Base-by-base conservation (phyloP, 2,797 vertebrate species). In the Helostoma temminkii region DNA sequence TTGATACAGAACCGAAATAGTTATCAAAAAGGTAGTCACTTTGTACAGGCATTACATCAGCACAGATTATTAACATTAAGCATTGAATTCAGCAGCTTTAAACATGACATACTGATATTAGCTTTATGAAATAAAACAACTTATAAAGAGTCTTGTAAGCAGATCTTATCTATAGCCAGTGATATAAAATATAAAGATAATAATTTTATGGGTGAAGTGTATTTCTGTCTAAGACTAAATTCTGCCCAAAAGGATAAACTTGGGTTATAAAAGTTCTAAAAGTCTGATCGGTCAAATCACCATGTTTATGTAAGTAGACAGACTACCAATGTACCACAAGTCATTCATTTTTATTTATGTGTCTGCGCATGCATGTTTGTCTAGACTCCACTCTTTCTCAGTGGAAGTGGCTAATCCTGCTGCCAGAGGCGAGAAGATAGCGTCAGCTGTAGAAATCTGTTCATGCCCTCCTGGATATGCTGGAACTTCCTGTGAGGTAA, bases 401-500 rank as follows among this genome's bases (percentile, higher is more conserved):
- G 84, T 93, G 91, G 82, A 90, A 75, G 78, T 85, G 41, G 87
- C 88, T 30, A 58, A 78, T 77, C 85, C 86, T 11, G 58, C 74
- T 36, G 83, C 83, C 78, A 82, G 30, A 47, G 90, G 58, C 83
- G 90, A 89, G 55, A 86, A 66, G 19, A 47, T 64, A 30, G 96
- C 97, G 1, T 70, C 87, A 22, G 91, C 94, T 55, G 96, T 99
- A 56, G 98, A 98, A 83, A 64, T 95, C 42, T 99, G 98, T 71
- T 93, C 93, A 6, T 99, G 98, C 85, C 96, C 98, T 54, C 82
- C 87, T 2, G 96, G 96, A 39, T 98, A 96, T 43, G 90, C 70
- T 55, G 97, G 98, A 39, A 95, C 95, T 8, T 99, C 98, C 3
- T 99, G 98, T 82, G 97, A 99, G 93, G 98, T 98, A 92, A 93